phyloP scores from a whole-genome alignment of 1,140 invertebrate species.

The Heliothis virescens region DNA sequence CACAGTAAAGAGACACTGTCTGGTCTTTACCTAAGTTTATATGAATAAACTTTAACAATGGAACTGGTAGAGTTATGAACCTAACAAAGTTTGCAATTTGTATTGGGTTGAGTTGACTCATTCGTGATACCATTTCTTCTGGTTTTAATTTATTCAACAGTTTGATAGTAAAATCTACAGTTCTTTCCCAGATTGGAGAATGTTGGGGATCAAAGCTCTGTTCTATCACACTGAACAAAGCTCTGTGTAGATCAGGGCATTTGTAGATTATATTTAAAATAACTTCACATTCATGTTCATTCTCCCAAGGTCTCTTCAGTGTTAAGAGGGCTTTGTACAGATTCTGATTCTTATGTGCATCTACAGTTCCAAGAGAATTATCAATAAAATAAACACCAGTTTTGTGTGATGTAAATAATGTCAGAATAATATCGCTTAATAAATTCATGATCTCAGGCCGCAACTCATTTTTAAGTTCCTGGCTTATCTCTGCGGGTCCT shows the following conservation, averaged over 20 bases:
- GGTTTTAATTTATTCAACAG: conserved; percentile 83
- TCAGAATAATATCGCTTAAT: conserved; percentile 89
- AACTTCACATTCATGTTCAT: conserved; percentile 88
- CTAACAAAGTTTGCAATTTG: conserved; percentile 85
- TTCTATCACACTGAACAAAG: conserved; percentile 87
- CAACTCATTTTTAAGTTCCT: conserved; percentile 80
- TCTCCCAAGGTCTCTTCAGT: conserved; percentile 89
- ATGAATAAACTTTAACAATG: conserved; percentile 83
- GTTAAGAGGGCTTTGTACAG: conserved; percentile 88
- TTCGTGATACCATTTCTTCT: conserved; percentile 73
- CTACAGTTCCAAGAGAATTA: conserved; percentile 86
- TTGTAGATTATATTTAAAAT: conserved; percentile 88
- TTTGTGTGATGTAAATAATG: conserved; percentile 90
- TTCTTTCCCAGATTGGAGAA: conserved; percentile 87
- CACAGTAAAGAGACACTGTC: conserved; percentile 80
- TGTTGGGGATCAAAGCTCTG: conserved; percentile 87
- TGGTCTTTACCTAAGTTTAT: conserved; percentile 77
- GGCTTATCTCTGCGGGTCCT: conserved; percentile 86
- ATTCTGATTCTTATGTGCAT: conserved; percentile 88
- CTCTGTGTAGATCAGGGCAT: conserved; percentile 91
- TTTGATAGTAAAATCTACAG: conserved; percentile 86
- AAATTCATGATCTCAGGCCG: conserved; percentile 87
- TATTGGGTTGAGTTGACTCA: conserved; percentile 70
- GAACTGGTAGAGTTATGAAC: conserved; percentile 83
- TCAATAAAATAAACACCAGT: conserved; percentile 90